Base-by-base conservation (phyloP, 2,797 vertebrate species). In the Sebastes dallii region DNA sequence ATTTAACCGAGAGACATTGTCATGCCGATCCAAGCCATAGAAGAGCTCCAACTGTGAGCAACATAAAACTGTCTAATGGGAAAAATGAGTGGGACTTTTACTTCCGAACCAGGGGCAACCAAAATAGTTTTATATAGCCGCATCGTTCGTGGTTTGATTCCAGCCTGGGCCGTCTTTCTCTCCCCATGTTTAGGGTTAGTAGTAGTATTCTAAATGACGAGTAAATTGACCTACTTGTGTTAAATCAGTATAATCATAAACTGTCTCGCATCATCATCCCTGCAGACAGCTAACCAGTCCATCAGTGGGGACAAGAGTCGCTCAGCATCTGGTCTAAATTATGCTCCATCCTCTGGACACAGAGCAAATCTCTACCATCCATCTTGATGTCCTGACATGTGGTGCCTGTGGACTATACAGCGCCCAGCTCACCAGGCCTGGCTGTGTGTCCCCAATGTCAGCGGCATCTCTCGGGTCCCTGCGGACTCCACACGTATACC, bases 261-360 rank as follows among this genome's bases (percentile, higher is more conserved):
- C 14, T 56, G 69, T 60, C 68, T 52, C 1, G 9, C 70, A 30
- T 61, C 75, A 72, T 60, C 65, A 34, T 64, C 72, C 46, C 46
- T 3, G 5, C 58, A 13, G 29, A 73, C 75, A 72, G 55, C 72
- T 72, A 73, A 86, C 85, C 83, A 80, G 83, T 70, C 91, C 86
- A 82, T 78, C 72, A 72, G 69, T n/a, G 75, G 61, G 61, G 71
- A 69, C 65, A 34, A 78, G 73, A 76, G 81, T 78, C 75, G 61
- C 68, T 59, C 76, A 71, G 78, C 89, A 94, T 91, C 92, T 94
- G 93, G 82, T 77, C 81, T 72, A 75, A 89, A 92, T 88, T 80
- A 94, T 22, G 70, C 78, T 68, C 78, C 86, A 22, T 88, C 78
- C 54, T 78, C 67, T 56, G 66, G 50, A 75, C 85, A 61, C 7